Evolutionary conservation across 2,797 vertebrate species (phyloP).

Genomic region (Novumbra hubbsi): DNA sequence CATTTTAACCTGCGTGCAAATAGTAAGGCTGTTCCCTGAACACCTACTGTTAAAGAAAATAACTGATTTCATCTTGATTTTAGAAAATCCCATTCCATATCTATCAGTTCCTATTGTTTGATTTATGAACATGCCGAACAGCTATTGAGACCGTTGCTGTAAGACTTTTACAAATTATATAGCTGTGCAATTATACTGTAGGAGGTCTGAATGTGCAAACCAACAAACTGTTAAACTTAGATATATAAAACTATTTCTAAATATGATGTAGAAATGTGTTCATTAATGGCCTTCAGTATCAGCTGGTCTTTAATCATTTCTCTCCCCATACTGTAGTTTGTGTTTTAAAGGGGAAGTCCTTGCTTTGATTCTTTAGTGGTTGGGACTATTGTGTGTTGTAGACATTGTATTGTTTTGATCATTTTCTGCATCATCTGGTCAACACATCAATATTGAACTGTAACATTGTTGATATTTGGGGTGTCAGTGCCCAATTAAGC

Average conservation of each 20-base stretch:
- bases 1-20: slow-evolving; percentile 5
- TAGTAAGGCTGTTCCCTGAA: neutral
- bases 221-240: slow-evolving; percentile 30
- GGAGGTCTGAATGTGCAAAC: slow-evolving; percentile 20
- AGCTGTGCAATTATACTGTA: slow-evolving; percentile 17
- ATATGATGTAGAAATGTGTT: slow-evolving; percentile 59
- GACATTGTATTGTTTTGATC: slow-evolving; percentile 35
- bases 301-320: slow-evolving; percentile 34
- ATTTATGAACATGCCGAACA: slow-evolving; percentile 37
- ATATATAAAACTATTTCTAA: slow-evolving; percentile 44
- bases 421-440: slow-evolving; percentile 39
- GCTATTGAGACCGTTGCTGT: neutral
- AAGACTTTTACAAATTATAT: slow-evolving; percentile 7
- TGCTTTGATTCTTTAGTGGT: slow-evolving; percentile 50
- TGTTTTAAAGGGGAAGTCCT: slow-evolving; percentile 43
- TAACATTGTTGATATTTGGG: slow-evolving; percentile 24
- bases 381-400: slow-evolving; percentile 42
- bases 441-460: slow-evolving; percentile 28
- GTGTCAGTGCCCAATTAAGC: slow-evolving; percentile 19
- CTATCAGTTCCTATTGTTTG: slow-evolving; percentile 13
- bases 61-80: slow-evolving; percentile 2
- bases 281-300: slow-evolving; percentile 48
- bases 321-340: slow-evolving; percentile 45
- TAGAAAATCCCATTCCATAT: slow-evolving; percentile 37
- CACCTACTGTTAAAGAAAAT: neutral